These are phyloP conservation scores for Frankliniella fusca DNA, from an alignment of 2,888 invertebrate genomes.

Conservation along the genomic window DNA sequence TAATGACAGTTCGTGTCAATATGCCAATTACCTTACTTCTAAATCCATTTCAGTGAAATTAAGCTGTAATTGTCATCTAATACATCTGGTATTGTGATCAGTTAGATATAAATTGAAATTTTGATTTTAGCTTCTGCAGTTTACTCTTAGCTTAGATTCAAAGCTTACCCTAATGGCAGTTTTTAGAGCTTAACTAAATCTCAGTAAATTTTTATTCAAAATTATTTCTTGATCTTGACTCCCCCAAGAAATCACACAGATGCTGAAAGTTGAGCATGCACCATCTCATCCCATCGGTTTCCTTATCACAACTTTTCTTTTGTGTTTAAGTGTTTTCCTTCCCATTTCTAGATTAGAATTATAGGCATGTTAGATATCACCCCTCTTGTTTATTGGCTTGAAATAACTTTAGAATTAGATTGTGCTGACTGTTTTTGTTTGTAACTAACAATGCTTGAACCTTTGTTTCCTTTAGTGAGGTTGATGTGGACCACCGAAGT, in stretches of 20 bases:
- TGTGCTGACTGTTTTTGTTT: background rate
- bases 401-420: background rate
- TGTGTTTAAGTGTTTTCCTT: background rate
- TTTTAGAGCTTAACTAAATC: too few species aligned
- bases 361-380: too few species aligned
- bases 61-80: background rate
- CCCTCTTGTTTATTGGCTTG: background rate
- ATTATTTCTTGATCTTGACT: background rate
- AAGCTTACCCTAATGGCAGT: background rate
- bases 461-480: constrained; percentile 14
- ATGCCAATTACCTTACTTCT: background rate
- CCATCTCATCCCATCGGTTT: background rate
- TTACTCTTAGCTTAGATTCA: background rate
- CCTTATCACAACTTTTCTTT: background rate
- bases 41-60: constrained; percentile 14
- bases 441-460: constrained; percentile 10
- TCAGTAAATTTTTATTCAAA: background rate
- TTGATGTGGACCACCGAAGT: constrained; percentile 3
- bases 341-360: background rate
- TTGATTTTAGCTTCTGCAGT: background rate
- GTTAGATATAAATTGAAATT: background rate
- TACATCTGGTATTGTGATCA: background rate
- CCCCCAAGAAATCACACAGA: background rate
- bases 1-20: background rate
- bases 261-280: background rate